Percentiles rank a stretch among this genome's conserved stretches.
Conservation (phyloP, 2,113 vertebrate species). For the Uria lomvia region DNA sequence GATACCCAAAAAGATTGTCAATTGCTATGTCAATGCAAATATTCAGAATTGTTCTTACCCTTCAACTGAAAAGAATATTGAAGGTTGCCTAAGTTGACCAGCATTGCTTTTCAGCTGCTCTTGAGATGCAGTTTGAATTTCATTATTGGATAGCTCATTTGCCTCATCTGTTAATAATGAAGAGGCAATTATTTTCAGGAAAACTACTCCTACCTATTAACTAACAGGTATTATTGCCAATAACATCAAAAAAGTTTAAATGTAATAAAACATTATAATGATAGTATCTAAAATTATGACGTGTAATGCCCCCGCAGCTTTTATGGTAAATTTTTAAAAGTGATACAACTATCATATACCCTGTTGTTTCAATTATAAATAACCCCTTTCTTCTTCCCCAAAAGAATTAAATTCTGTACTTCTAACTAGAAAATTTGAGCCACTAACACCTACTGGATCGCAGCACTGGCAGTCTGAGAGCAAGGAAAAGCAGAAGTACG, state of each 20-base stretch:
- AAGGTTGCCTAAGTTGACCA: background rate
- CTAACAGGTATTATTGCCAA: background rate
- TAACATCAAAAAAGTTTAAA: background rate
- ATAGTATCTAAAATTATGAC: background rate
- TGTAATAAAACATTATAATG: background rate
- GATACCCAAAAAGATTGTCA: background rate
- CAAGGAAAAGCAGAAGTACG: background rate
- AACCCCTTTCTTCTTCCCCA: background rate
- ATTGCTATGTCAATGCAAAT: background rate
- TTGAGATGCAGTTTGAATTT: background rate
- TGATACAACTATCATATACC: background rate
- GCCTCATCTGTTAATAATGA: conserved; percentile 59
- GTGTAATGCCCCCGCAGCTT: background rate
- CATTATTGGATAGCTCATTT: background rate
- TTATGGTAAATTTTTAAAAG: background rate
- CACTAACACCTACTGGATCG: background rate
- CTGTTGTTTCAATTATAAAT: background rate
- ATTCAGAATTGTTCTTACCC: conserved; percentile 50
- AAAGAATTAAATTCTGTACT: background rate
- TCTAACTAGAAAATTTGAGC: background rate
- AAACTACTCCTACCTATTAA: background rate
- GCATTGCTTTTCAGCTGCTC: conserved; percentile 17
- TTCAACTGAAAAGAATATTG: conserved; percentile 6
- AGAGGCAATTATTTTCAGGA: background rate
- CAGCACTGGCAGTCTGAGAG: background rate